Evolutionary conservation across 1,140 invertebrate species (phyloP).

Genomic region (Nasonia vitripennis): DNA sequence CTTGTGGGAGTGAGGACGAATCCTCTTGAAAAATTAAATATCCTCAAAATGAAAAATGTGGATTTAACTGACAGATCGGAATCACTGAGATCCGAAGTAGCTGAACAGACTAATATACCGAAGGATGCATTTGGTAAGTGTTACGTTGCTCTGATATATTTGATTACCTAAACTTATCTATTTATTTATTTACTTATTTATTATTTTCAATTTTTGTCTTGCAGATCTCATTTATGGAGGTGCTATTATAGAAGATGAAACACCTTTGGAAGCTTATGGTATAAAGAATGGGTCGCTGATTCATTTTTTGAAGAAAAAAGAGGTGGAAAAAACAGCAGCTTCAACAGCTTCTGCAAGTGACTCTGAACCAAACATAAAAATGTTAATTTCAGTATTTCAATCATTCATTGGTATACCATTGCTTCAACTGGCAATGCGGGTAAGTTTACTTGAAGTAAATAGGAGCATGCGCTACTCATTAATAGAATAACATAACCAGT

Average conservation of each 20-base stretch:
- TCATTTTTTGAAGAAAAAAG: constrained; percentile 75
- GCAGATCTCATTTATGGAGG: constrained; percentile 77
- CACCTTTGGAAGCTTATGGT: constrained; percentile 72
- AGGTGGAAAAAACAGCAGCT: constrained; percentile 68
- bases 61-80: constrained; percentile 76
- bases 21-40: constrained; percentile 63
- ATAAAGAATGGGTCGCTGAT: constrained; percentile 75
- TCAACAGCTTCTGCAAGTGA: constrained; percentile 61
- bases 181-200: constrained; percentile 33
- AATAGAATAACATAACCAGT: not conserved
- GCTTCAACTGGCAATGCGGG: constrained; percentile 52
- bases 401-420: constrained; percentile 72
- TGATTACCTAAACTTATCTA: not conserved
- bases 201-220: constrained; percentile 40
- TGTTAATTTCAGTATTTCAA: constrained; percentile 72
- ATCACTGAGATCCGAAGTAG: constrained; percentile 70
- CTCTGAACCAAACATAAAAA: constrained; percentile 70
- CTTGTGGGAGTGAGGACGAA: constrained; percentile 67
- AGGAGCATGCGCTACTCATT: not conserved
- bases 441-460: constrained; percentile 13
- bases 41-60: constrained; percentile 73
- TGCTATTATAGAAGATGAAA: constrained; percentile 74
- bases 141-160: not conserved
- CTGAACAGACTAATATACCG: constrained; percentile 69
- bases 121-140: constrained; percentile 73